Conservation (phyloP, 2,888 invertebrate genomes). For the Venusia cambrica region DNA sequence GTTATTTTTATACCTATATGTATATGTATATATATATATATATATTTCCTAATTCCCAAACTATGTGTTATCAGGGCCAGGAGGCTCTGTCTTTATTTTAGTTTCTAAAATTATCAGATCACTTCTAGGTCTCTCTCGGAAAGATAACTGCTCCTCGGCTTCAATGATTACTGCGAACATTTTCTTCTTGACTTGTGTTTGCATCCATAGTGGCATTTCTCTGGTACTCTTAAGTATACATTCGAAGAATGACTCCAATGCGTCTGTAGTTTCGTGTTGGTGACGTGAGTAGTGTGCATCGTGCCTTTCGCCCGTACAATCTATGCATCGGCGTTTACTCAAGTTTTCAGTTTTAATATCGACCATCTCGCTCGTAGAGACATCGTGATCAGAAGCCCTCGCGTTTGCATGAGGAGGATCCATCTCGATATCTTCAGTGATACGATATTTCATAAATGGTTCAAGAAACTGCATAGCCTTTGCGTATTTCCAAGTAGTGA, state of each 20-base stretch:
- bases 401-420: constrained; percentile 38
- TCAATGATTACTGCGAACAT: constrained; percentile 70
- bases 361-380: constrained; percentile 46
- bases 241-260: constrained; percentile 65
- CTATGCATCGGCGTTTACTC: constrained; percentile 45
- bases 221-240: constrained; percentile 63
- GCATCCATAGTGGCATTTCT: constrained; percentile 70
- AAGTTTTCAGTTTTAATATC: constrained; percentile 32
- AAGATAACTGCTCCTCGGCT: constrained; percentile 59
- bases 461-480: constrained; percentile 73
- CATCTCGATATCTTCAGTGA: constrained; percentile 68
- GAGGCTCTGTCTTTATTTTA: constrained; percentile 63
- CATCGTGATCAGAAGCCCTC: constrained; percentile 47
- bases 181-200: constrained; percentile 72
- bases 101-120: constrained; percentile 39
- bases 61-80: constrained; percentile 36
- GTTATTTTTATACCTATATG: no score
- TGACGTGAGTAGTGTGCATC: constrained; percentile 17
- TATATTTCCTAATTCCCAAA: no score
- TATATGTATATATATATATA: no score
- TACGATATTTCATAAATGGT: constrained; percentile 71
- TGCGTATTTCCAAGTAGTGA: constrained; percentile 74
- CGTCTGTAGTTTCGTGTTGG: constrained; percentile 41
- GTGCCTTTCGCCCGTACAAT: constrained; percentile 26
- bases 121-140: constrained; percentile 30